These are phyloP conservation scores for Aspidapion aeneum DNA, from an alignment of 2,888 invertebrate genomes.

Conservation along the genomic window DNA sequence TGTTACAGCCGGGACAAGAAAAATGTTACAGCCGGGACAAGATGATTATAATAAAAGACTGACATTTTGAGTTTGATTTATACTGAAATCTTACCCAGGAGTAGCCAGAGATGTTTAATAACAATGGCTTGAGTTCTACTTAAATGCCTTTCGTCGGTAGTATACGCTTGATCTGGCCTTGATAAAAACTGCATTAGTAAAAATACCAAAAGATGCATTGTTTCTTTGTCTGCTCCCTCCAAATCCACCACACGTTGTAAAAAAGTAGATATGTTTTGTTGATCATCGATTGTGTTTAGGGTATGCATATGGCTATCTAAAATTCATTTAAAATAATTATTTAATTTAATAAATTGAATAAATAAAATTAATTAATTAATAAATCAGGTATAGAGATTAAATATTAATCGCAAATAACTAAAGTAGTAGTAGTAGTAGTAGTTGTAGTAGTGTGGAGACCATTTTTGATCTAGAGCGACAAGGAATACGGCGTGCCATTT, in stretches of 20 bases:
- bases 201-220: slow-evolving; percentile 89
- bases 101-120: slow-evolving; percentile 83
- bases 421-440: too few species aligned
- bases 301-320: slow-evolving; percentile 83
- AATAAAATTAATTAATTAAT: background rate
- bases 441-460: too few species aligned
- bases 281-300: slow-evolving; percentile 76
- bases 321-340: slow-evolving; percentile 31
- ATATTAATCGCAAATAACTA: background rate
- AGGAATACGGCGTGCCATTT: too few species aligned
- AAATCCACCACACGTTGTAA: slow-evolving; percentile 87
- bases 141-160: slow-evolving; percentile 79
- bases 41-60: too few species aligned
- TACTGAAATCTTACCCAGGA: slow-evolving; percentile 57
- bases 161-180: slow-evolving; percentile 74
- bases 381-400: too few species aligned
- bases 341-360: slow-evolving; percentile 2
- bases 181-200: slow-evolving; percentile 97
- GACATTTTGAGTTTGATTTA: too few species aligned
- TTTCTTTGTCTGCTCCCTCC: slow-evolving; percentile 93
- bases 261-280: slow-evolving; percentile 70
- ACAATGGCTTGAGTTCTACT: slow-evolving; percentile 83
- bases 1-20: too few species aligned
- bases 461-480: too few species aligned
- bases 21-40: too few species aligned